Base-by-base conservation (phyloP, 1,140 invertebrate species). In the Colletes gigas region DNA sequence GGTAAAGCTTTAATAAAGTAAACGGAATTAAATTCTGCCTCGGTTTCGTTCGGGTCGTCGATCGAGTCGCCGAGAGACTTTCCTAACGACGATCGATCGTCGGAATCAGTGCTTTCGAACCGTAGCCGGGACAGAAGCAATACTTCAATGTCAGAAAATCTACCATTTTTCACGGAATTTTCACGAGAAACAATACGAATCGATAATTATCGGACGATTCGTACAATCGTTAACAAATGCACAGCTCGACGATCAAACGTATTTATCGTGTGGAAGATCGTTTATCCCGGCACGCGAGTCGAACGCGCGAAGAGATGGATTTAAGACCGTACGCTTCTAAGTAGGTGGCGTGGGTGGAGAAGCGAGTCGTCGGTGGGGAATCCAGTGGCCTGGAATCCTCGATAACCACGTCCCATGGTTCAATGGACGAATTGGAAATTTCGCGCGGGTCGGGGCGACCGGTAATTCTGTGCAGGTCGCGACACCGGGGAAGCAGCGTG, bases 321-420 rank as follows among this genome's bases (percentile, higher is more conserved):
- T 69, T 55, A 69, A 55, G 67, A 57, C 19, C 55, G 39, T 1
- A 12, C 12, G 21, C 3, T n/a, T 14, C 66, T 77, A 81, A 77
- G 67, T 69, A 63, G 55, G 41, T 17, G 21, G 54, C 66, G 30
- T 21, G 6, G 57, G 57, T 63, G 78, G 52, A 52, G 30, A 6
- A 15, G 14, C 39, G 21, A 71, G 68, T 54, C 7, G 60, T 17
- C 21, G 41, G 47, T 9, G 47, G 15, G 59, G 77, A 65, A 82
- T 21, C 66, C 78, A 82, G 62, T 85, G 85, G 81, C 59, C 81
- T 82, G 88, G 76, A 88, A 89, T 67, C 69, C 30, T 73, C 81
- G 88, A 88, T 89, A 89, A 88, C 82, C 83, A 79, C 82, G 82
- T 82, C 71, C 65, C 79, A 39, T 67, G 79, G 30, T 80, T 87